Conservation (phyloP, 2,888 invertebrate species). For the Spodoptera littoralis region DNA sequence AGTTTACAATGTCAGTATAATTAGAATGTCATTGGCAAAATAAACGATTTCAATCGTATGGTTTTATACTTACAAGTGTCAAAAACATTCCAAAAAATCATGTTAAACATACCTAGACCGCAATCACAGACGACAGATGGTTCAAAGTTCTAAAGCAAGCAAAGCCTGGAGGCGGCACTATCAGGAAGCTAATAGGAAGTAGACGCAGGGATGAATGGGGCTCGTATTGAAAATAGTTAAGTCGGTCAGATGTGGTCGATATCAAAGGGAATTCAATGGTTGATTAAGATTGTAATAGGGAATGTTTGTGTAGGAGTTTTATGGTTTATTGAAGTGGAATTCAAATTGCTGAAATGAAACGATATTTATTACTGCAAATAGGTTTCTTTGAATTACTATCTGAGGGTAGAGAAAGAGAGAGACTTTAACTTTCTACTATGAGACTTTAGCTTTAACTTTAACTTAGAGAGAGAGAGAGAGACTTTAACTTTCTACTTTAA, state of each 20-base stretch:
- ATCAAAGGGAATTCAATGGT: conserved; percentile 24
- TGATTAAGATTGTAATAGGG: conserved; percentile 20
- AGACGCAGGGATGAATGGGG: conserved; percentile 12
- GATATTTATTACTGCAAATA: too few species aligned
- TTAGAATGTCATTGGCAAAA: too few species aligned
- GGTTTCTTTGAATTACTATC: too few species aligned
- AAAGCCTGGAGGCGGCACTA: conserved; percentile 10
- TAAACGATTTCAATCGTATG: too few species aligned
- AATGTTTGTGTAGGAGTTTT: conserved; percentile 3
- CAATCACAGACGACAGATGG: conserved; percentile 5
- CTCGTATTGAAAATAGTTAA: conserved; percentile 36
- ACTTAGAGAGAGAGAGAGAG: too few species aligned
- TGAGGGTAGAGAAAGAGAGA: too few species aligned
- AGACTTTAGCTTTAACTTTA: too few species aligned
- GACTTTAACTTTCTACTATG: too few species aligned
- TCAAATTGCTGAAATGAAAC: neutral
- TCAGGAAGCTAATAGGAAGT: conserved; percentile 42
- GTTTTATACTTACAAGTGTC: too few species aligned
- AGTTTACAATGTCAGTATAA: too few species aligned
- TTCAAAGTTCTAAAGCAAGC: conserved; percentile 21
- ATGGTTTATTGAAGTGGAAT: neutral
- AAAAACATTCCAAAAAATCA: too few species aligned
- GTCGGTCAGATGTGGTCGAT: conserved; percentile 23
- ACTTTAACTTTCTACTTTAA: too few species aligned
- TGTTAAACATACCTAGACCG: neutral